Percentiles rank a stretch among this genome's conserved stretches.
Evolutionary conservation across 2,113 vertebrate genomes (phyloP).

Genomic region (Semnopithecus entellus): DNA sequence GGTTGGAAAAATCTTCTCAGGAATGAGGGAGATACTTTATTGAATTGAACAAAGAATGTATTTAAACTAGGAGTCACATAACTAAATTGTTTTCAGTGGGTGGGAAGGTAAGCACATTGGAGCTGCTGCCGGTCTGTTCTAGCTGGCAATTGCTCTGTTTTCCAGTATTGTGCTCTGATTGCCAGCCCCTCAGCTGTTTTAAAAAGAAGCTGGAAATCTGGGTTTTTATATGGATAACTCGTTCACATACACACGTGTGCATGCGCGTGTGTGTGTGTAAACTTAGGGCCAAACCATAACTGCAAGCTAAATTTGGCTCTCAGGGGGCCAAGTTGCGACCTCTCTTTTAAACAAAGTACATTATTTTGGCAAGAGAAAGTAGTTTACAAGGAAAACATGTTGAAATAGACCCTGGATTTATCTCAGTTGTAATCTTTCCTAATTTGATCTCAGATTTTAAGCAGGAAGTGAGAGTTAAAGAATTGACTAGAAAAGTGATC

Average conservation of each 20-base stretch:
- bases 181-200: not conserved
- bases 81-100: not conserved
- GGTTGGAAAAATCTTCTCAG: not conserved
- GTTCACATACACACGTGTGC: not conserved
- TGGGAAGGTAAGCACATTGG: not conserved
- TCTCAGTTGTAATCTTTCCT: not conserved
- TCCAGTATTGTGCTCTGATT: not conserved
- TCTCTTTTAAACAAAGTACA: constrained; percentile 14
- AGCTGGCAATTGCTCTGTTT: not conserved
- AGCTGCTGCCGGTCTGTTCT: not conserved
- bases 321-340: not conserved
- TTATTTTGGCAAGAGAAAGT: constrained; percentile 34
- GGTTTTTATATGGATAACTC: not conserved
- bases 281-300: not conserved
- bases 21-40: not conserved
- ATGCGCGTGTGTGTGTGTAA: not conserved
- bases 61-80: not conserved
- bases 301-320: not conserved
- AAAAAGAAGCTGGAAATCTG: not conserved
- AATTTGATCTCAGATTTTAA: constrained; percentile 34
- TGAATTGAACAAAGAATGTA: not conserved
- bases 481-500: constrained; percentile 2
- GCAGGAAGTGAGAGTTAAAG: not conserved
- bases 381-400: constrained; percentile 7
- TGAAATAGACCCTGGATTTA: constrained; percentile 18